phyloP scores from a whole-genome alignment of 2,888 invertebrate species.

The Auanema freiburgensis region DNA sequence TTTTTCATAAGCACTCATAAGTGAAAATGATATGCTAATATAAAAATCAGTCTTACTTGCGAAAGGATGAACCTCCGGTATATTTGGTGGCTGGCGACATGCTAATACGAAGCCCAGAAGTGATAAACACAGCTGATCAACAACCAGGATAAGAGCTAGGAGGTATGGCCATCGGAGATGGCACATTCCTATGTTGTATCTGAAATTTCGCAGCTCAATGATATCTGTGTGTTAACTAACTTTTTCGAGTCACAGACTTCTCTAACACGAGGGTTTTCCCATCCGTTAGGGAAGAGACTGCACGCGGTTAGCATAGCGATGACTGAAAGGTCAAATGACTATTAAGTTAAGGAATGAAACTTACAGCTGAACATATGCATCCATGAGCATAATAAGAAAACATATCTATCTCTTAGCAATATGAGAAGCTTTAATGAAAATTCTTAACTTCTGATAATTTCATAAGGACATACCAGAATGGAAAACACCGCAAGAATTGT shows the following conservation, averaged over 20 bases:
- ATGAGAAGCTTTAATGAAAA: conserved; percentile 39
- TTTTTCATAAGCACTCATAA: background rate
- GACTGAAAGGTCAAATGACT: conserved; percentile 56
- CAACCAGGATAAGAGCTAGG: conserved; percentile 66
- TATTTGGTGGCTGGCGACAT: conserved; percentile 46
- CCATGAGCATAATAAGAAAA: conserved; percentile 91
- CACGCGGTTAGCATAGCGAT: conserved; percentile 66
- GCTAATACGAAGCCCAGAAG: conserved; percentile 67
- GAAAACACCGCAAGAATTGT: conserved; percentile 83
- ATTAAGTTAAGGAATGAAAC: conserved; percentile 48
- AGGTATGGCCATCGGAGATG: conserved; percentile 67
- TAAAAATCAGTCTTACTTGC: conserved; percentile 1
- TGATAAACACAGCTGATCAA: conserved; percentile 66
- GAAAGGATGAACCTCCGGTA: conserved; percentile 36
- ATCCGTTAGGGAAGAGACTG: conserved; percentile 66
- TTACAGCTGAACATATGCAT: conserved; percentile 92
- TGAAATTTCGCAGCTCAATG: conserved; percentile 7
- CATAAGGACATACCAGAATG: conserved; percentile 78
- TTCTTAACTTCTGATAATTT: background rate
- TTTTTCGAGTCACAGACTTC: conserved; percentile 64
- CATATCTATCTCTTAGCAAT: conserved; percentile 66
- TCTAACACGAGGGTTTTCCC: conserved; percentile 64
- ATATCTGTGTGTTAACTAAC: conserved; percentile 12
- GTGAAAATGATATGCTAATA: too few species aligned
- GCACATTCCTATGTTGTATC: conserved; percentile 65